Base-by-base conservation (phyloP, 2,113 vertebrate genomes). In the Cinclus cinclus region DNA sequence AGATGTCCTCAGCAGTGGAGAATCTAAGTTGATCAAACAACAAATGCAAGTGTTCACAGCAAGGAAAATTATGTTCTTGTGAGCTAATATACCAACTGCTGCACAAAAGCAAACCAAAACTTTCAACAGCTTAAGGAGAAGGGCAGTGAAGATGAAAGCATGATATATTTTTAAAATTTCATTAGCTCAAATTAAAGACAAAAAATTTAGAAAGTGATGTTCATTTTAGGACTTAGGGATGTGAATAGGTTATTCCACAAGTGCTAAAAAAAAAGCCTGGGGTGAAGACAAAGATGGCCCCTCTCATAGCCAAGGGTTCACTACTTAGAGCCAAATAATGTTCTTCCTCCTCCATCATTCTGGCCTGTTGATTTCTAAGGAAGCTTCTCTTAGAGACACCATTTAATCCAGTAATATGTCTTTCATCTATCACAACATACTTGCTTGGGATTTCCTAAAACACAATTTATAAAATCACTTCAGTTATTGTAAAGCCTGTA, bases 271-370 rank as follows among this genome's bases (percentile, higher is more conserved):
- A 50, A 64, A 16, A 30, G 2, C 17, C 35, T 39, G 50, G 53
- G 8, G 3, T 33, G 46, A 74, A 25, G 41, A 12, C 5, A 63
- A 7, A 15, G 56, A 52, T 58, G 22, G 16, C 11, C 8, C 33
- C 64, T 15, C 33, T 74, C 11, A 52, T 3, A 69, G 18, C 28
- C 69, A 82, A 70, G 46, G 33, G 14, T 44, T 76, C 17, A 25
- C 14, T 47, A 9, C 23, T 33, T 62, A 35, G 4, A 74, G 12
- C 7, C 0, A 6, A 28, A 41, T 1, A n/a, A 71, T 7, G 4
- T 35, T 70, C 39, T 46, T 19, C 28, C 60, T 78, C 37, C 6
- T 73, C 23, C 14, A 39, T 22, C 22, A 24, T 62, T 82, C n/a
- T 46, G 20, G 5, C 21, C 14, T 44, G 17, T 3, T 74, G 52